phyloP scores from a whole-genome alignment of 2,113 vertebrate species.

The Panurus biarmicus region DNA sequence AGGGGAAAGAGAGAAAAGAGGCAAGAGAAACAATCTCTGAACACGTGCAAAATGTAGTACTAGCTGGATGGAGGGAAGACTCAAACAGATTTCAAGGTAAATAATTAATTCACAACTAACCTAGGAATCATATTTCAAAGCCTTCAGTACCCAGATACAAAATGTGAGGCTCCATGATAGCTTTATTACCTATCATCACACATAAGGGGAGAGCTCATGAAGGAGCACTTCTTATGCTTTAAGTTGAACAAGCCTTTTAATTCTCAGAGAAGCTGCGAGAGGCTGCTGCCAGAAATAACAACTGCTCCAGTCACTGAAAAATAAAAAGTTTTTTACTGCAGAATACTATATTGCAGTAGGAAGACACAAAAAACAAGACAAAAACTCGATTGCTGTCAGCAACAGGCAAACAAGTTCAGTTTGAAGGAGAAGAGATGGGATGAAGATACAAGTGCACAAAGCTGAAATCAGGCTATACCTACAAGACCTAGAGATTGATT shows the following conservation, averaged over 20 bases:
- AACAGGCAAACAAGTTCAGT: constrained; percentile 9
- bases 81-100: background rate
- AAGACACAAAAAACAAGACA: constrained; percentile 5
- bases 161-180: background rate
- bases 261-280: constrained; percentile 26
- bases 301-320: constrained; percentile 45
- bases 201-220: constrained; percentile 42
- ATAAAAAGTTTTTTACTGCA: constrained; percentile 39
- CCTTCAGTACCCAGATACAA: background rate
- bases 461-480: background rate
- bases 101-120: background rate
- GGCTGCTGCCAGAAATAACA: constrained; percentile 37
- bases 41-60: background rate
- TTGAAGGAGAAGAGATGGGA: background rate
- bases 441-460: background rate
- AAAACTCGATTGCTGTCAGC: background rate
- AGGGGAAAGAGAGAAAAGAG: background rate
- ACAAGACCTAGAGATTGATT: background rate
- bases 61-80: background rate
- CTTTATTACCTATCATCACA: constrained; percentile 44
- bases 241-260: constrained; percentile 38
- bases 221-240: constrained; percentile 52
- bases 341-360: background rate
- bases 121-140: background rate
- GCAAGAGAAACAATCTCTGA: background rate